Evolutionary conservation across 1,140 invertebrate genomes (phyloP), one percentile per base, ranked within the genome.

Genomic region (Oedothorax gibbosus): DNA sequence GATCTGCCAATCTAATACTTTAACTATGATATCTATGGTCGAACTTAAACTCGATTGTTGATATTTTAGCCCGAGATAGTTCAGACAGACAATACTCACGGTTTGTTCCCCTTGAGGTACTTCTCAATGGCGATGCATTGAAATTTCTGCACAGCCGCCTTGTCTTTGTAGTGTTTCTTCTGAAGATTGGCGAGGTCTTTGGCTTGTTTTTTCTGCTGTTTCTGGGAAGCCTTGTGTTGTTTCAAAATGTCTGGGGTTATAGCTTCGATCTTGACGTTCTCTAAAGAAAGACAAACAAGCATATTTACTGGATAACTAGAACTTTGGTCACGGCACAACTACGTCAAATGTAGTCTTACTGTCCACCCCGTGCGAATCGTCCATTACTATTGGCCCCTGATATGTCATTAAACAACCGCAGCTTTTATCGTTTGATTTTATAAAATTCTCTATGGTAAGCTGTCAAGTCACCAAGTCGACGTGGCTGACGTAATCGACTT

Each of bases 101-200:
- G 96, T 91, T 97, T 97, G 60, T 95, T 95, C 21, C 66, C 65
- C 90, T 97, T 97, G 87, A 98, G 94, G 83, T 98, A 92, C 90
- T 98, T 98, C 90, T 99, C 98, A 79, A 99, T 95, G 49, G 96
- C 94, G 35, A 93, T 92, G 90, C 97, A 98, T 89, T 99, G 98
- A 20, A 94, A 93, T 90, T 99, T 98, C 90, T 99, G 98, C 88
- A 99, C 93, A 18, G 93, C 90, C 86, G 95, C 92, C 89, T 96
- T 94, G 91, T 99, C 98, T 89, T 99, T 99, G 82, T 94, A 93
- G 87, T 99, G 98, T 85, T 95, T 94, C 89, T 99, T 99, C 89
- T 94, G 95, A 90, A 99, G 91, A 10, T 94, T 91, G 86, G 99
- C 98, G 80, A 98, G 89, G 88, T 99, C 98, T 89, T 99, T 99